Base-by-base conservation (phyloP, 2,113 vertebrate species). In the Istiophorus platypterus region DNA sequence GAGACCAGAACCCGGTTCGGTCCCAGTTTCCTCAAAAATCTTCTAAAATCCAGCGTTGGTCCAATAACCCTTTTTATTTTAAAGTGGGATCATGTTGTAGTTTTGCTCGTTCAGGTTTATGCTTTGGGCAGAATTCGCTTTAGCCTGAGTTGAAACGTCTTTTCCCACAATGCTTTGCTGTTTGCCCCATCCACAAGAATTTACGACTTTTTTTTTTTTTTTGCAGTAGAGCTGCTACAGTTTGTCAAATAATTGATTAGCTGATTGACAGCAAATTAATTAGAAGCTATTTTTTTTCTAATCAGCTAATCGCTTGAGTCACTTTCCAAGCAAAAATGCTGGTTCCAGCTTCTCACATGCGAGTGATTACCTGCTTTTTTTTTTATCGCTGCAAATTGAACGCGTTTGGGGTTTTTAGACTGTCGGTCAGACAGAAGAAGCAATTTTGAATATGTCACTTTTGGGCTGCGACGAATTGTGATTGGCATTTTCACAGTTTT, bases 1-100 rank as follows among this genome's bases (percentile, higher is more conserved):
- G 45, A 73, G 27, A 14, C 8, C 22, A 49, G 84, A 62, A 72
- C 47, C 34, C 49, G 29, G 52, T 52, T 74, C n/a, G 22, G 24
- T 26, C 9, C 15, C 26, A 2, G 14, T 61, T 49, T 71, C 29
- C 22, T 41, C 27, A 20, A 31, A 67, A 22, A 10, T 8, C 45
- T 20, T 45, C 7, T 7, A 2, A 57, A 69, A 66, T 56, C 10
- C 51, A n/a, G 2, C 12, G 49, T 45, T 27, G 56, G 14, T 24
- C n/a, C 14, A 13, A 39, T 69, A n/a, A n/a, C n/a, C n/a, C 22
- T n/a, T 5, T 27, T 49, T 5, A 41, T 27, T 2, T 70, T 15
- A n/a, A 42, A 31, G 22, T 27, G n/a, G 5, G 18, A 49, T 1
- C 0, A 49, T 22, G 7, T 17, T 26, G 5, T n/a, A 12, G 26